A percentile compares a stretch with the other conserved stretches of the same genome.
Conservation (phyloP, 1,140 invertebrate genomes). For the Drosophila sulfurigaster region DNA sequence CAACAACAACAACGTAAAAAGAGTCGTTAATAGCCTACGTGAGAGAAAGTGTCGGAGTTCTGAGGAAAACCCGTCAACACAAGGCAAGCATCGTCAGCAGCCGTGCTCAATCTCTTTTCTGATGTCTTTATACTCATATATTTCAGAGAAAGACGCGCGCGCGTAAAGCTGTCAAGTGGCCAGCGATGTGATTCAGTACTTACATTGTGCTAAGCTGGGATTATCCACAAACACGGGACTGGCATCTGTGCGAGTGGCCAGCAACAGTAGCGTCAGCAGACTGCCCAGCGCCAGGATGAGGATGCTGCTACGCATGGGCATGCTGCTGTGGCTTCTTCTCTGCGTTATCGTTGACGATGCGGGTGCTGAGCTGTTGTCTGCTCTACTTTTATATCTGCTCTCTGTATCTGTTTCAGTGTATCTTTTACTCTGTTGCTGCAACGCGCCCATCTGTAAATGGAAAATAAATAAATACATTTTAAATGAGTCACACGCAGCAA, state of each 20-base stretch:
- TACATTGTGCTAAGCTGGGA: constrained; percentile 84
- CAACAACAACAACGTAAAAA: constrained; percentile 12
- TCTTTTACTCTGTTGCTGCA: constrained; percentile 37
- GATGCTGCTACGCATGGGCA: constrained; percentile 40
- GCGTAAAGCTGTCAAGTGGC: constrained; percentile 27
- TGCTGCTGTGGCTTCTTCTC: constrained; percentile 37
- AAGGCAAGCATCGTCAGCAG: constrained; percentile 12
- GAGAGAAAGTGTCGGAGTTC: constrained; percentile 78
- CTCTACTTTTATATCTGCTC: constrained; percentile 44
- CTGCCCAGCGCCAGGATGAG: constrained; percentile 55
- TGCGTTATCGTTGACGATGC: constrained; percentile 30
- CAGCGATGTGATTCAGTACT: constrained; percentile 56
- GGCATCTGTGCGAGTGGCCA: constrained; percentile 43
- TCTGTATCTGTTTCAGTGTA: constrained; percentile 39
- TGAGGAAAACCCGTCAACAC: constrained; percentile 59
- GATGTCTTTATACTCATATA: constrained; percentile 29
- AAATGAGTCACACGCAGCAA: constrained; percentile 62
- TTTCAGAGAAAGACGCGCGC: constrained; percentile 44
- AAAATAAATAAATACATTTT: constrained; percentile 10
- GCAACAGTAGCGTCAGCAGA: constrained; percentile 47
- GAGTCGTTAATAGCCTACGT: constrained; percentile 68
- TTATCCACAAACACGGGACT: constrained; percentile 84
- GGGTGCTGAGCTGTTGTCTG: constrained; percentile 28
- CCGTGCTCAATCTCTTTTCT: constrained; percentile 27
- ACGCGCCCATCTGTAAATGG: constrained; percentile 69